Conservation (phyloP, 2,113 vertebrate genomes). For the Elephas maximus region DNA sequence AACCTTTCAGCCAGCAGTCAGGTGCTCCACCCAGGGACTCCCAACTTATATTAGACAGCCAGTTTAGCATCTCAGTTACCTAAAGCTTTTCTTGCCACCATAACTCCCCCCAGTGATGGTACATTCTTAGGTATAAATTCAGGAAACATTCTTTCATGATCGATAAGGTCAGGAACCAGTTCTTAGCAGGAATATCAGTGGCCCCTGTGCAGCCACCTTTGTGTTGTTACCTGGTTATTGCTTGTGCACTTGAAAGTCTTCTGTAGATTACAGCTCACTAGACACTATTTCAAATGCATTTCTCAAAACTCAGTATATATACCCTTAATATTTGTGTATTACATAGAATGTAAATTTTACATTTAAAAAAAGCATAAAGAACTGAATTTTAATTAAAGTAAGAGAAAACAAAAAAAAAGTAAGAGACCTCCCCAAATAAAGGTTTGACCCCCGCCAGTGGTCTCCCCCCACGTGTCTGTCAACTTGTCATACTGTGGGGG, state of each 20-base stretch:
- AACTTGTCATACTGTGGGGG: no score
- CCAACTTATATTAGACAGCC: not conserved
- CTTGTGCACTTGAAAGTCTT: not conserved
- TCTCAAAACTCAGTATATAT: not conserved
- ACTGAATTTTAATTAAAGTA: not conserved
- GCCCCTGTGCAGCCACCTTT: not conserved
- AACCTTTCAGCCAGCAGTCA: no score
- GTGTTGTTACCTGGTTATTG: not conserved
- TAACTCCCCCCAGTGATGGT: not conserved
- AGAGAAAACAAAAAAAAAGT: not conserved
- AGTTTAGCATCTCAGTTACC: not conserved
- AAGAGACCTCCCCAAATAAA: not conserved
- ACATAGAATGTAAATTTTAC: not conserved
- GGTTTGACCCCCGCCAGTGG: not conserved
- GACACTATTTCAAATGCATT: not conserved
- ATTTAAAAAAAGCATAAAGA: not conserved
- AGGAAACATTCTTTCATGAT: conserved; percentile 2
- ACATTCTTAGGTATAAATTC: not conserved
- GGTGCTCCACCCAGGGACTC: no score
- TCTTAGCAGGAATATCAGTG: not conserved
- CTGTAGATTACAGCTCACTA: not conserved
- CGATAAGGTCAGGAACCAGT: not conserved
- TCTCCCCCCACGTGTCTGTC: not conserved
- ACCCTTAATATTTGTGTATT: not conserved
- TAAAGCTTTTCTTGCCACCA: not conserved